Evolutionary conservation across 2,888 invertebrate species (phyloP).

Genomic region (Hedya salicella): DNA sequence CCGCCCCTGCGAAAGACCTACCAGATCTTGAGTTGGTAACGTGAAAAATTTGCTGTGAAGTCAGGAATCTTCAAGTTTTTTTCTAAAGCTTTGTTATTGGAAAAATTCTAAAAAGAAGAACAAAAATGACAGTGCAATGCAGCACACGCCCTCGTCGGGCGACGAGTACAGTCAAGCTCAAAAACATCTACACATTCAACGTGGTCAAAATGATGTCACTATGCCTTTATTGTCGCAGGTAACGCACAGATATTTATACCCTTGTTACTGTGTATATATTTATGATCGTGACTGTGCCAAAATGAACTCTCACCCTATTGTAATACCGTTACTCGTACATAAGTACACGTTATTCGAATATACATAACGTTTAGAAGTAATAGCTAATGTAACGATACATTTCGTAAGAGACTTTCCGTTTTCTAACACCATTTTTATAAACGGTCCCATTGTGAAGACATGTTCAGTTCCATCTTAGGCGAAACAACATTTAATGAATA

Average conservation of each 20-base stretch:
- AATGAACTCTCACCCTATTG: constrained; percentile 18
- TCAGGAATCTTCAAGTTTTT: too few species aligned
- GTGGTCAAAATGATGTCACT: background rate
- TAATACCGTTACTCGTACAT: constrained; percentile 33
- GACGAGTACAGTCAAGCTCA: background rate
- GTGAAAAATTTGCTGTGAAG: too few species aligned
- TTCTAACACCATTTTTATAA: constrained; percentile 60
- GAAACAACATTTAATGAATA: constrained; percentile 13
- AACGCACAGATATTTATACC: background rate
- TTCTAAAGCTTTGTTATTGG: too few species aligned
- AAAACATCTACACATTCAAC: background rate
- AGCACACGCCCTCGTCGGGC: constrained; percentile 10
- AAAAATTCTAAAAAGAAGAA: background rate
- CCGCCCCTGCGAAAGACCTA: too few species aligned
- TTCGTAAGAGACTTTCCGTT: constrained; percentile 57
- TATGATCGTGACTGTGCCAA: background rate
- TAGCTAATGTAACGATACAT: constrained; percentile 58
- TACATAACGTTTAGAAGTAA: constrained; percentile 55
- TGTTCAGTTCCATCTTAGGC: constrained; percentile 42
- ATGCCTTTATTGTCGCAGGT: background rate
- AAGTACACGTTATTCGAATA: constrained; percentile 54
- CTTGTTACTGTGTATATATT: background rate
- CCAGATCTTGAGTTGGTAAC: too few species aligned
- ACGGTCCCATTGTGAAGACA: constrained; percentile 54
- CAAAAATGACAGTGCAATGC: constrained; percentile 3